These are phyloP conservation scores for Thyatira batis DNA, from an alignment of 2,888 invertebrate species.

Conservation along the genomic window DNA sequence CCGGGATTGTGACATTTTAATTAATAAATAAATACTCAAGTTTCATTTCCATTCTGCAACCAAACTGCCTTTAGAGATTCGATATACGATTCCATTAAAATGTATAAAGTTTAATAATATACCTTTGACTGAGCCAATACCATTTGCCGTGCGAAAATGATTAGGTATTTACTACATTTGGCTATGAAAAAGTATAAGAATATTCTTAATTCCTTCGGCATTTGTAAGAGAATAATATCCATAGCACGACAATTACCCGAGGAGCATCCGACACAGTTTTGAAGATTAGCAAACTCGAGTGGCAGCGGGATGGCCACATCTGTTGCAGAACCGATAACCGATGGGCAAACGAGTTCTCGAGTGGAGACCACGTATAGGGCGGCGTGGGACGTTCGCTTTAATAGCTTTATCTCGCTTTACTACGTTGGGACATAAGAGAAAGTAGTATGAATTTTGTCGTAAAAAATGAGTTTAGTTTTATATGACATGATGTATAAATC, in stretches of 20 bases:
- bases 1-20: background rate
- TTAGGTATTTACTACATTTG: too few species aligned
- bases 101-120: too few species aligned
- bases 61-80: background rate
- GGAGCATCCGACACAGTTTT: background rate
- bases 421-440: background rate
- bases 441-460: background rate
- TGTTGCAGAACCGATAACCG: slow-evolving; percentile 3
- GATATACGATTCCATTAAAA: background rate
- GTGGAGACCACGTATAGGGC: slow-evolving; percentile 4
- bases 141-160: too few species aligned
- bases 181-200: too few species aligned
- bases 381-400: background rate
- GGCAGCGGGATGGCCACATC: slow-evolving; percentile 1
- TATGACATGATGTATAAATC: background rate
- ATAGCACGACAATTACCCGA: background rate
- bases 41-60: background rate
- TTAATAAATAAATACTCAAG: background rate
- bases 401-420: background rate
- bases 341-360: slow-evolving; percentile 5
- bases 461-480: background rate
- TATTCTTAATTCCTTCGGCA: too few species aligned
- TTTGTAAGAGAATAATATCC: background rate
- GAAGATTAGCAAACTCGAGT: background rate
- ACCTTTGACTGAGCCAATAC: too few species aligned